phyloP scores from a whole-genome alignment of 2,888 invertebrate species.

The Lasioglossum figueresi region DNA sequence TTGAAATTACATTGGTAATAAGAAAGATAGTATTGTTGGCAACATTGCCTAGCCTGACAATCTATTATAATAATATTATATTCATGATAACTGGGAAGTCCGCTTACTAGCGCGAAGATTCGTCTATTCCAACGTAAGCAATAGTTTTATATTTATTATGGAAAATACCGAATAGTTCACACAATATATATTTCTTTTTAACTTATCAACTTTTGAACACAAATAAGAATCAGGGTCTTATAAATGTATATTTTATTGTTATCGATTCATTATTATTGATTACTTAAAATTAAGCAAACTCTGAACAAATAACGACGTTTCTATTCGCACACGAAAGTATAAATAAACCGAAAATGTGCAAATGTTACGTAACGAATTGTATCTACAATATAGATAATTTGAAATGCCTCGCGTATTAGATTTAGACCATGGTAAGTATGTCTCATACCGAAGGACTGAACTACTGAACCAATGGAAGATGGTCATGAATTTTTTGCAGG shows the following conservation, averaged over 20 bases:
- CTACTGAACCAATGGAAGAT: not conserved
- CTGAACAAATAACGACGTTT: not conserved
- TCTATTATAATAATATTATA: not conserved
- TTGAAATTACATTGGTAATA: not conserved
- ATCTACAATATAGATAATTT: not conserved
- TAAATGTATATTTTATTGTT: not conserved
- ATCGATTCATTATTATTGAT: not conserved
- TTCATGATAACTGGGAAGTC: not conserved
- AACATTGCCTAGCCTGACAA: not conserved
- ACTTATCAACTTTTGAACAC: not conserved
- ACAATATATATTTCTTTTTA: not conserved
- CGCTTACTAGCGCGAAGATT: not conserved
- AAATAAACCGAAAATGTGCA: slow-evolving; percentile 10
- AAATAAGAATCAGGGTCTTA: not conserved
- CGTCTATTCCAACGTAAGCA: not conserved
- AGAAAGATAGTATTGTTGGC: not conserved
- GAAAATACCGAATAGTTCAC: not conserved
- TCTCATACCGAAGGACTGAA: not conserved
- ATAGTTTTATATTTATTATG: not conserved
- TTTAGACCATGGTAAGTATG: not conserved
- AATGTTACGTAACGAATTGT: slow-evolving; percentile 23
- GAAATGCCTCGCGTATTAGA: not conserved
- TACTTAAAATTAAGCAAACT: not conserved
- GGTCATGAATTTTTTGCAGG: not conserved
- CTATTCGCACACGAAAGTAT: not conserved